A percentile compares a stretch with the other conserved stretches of the same genome.
These are phyloP conservation scores for Hippocampus abdominalis DNA, from an alignment of 2,113 vertebrate species.

Conservation along the genomic window DNA sequence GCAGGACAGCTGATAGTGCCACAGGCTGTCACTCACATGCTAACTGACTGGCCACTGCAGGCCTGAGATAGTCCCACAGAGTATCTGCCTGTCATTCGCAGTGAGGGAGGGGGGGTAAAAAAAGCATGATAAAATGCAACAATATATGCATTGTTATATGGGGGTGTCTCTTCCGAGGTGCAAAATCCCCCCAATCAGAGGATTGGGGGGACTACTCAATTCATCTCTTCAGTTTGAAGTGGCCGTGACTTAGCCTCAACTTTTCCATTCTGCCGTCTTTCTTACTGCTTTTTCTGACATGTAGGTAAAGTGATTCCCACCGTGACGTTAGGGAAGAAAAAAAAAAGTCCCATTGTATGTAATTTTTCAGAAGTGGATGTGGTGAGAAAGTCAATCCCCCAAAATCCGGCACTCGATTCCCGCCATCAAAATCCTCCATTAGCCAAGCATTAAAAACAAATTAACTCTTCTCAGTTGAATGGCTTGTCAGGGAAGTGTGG, in stretches of 20 bases:
- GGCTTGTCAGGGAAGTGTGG: conserved; percentile 72
- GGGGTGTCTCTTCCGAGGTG: conserved; percentile 20
- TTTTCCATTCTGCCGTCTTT: conserved; percentile 30
- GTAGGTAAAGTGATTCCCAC: conserved; percentile 35
- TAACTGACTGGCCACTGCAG: conserved; percentile 69
- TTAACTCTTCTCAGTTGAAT: conserved; percentile 74
- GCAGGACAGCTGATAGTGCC: conserved; percentile 71
- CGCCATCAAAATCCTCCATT: conserved; percentile 71
- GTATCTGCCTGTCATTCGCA: conserved; percentile 48
- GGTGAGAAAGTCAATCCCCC: conserved; percentile 55
- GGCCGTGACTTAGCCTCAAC: conserved; percentile 35
- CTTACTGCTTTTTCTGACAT: conserved; percentile 16
- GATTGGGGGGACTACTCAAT: conserved; percentile 36
- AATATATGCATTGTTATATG: conserved; percentile 37
- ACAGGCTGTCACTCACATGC: conserved; percentile 69
- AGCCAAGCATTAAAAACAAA: conserved; percentile 78
- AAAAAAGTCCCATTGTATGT: conserved; percentile 41
- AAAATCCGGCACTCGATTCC: conserved; percentile 65
- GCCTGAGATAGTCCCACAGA: conserved; percentile 66
- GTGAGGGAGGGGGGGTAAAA: conserved; percentile 7
- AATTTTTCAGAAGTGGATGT: conserved; percentile 50
- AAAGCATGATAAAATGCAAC: conserved; percentile 47
- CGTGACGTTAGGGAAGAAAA: conserved; percentile 23
- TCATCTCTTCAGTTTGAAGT: conserved; percentile 19
- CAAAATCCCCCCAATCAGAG: too few species aligned